Base-by-base conservation (phyloP, 2,113 vertebrate species). In the Nipponia nippon region DNA sequence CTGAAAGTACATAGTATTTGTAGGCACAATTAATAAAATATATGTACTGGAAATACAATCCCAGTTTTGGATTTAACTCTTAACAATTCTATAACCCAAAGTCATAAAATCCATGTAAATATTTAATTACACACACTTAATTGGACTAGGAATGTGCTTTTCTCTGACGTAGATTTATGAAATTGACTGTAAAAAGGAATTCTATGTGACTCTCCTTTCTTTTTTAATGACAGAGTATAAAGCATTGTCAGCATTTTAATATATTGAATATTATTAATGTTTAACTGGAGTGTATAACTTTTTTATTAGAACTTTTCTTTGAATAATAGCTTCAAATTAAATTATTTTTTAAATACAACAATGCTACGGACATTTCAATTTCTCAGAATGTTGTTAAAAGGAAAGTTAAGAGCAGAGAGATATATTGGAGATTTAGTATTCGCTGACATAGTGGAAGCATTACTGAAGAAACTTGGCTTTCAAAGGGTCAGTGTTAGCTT, bases 281-380 rank as follows among this genome's bases (percentile, higher is more conserved):
- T 95, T 92, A 94, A 96, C 47, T 69, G 72, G 27, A 46, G 27
- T 52, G 58, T 69, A 70, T 92, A 95, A 89, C 59, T 87, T 94
- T 87, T 95, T 90, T 75, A 88, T 85, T 88, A 85, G 56, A 90
- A 83, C 82, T 97, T 93, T 95, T 90, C 59, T 90, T 92, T 92
- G 83, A 95, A 88, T 90, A 95, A 95, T 87, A 88, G 86, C 58
- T 95, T 88, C 44, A 86, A 92, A 91, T 95, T 85, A 85, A 81
- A 21, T 58, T 85, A 6, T 53, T 70, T 81, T 78, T 84, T 13
- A 86, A 66, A 85, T 88, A 83, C 0, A 2, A 72, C 46, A 93
- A 30, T 69, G n/a, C 22, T 80, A 40, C 13, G 27, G 62, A 85
- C 66, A 77, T 93, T 92, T 92, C 62, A 44, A 19, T 93, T 93